Conservation (phyloP, 1,140 invertebrate species). For the Paralvinella palmiformis region DNA sequence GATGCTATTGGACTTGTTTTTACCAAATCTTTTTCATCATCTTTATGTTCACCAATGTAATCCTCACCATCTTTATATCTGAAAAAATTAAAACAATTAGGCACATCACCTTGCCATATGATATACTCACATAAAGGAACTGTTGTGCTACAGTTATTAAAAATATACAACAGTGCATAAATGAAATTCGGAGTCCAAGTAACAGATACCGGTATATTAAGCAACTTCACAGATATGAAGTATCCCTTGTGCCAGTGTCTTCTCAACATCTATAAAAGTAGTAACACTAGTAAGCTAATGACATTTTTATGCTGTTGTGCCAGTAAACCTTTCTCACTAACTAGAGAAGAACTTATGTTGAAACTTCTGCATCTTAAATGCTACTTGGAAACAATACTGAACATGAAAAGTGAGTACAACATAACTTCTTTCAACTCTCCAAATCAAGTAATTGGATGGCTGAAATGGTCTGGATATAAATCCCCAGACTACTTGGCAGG, state of each 20-base stretch:
- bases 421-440: too few species aligned
- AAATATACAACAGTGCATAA: neutral
- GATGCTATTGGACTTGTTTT: conserved; percentile 61
- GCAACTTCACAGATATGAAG: neutral
- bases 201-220: neutral
- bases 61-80: conserved; percentile 66
- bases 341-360: too few species aligned
- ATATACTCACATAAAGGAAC: too few species aligned
- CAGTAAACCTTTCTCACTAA: too few species aligned
- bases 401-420: too few species aligned
- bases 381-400: too few species aligned
- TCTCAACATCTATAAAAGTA: neutral
- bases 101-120: neutral
- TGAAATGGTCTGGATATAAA: too few species aligned
- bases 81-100: conserved; percentile 15
- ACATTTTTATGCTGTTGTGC: too few species aligned
- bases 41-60: conserved; percentile 67
- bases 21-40: conserved; percentile 65
- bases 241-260: neutral
- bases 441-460: too few species aligned
- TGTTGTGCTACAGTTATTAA: neutral
- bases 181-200: neutral
- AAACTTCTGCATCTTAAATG: too few species aligned
- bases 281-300: too few species aligned
- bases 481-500: too few species aligned